Evolutionary conservation across 2,888 invertebrate genomes (phyloP), one percentile per base, ranked within the genome.

Genomic region (Cynaeus angustus): DNA sequence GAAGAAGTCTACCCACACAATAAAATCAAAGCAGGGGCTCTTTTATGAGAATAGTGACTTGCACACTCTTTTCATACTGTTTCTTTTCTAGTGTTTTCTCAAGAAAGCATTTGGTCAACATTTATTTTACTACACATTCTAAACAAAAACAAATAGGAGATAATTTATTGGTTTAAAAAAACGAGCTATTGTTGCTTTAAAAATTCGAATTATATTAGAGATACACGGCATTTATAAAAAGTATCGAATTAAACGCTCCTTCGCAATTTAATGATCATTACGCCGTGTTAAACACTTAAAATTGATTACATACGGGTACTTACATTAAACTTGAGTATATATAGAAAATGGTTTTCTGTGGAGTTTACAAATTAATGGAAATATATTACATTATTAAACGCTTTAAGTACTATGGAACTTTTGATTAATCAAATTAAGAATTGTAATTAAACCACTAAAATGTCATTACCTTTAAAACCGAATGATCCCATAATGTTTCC

Each of bases 21-120:
- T 77, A 77, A 77, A 78, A 79, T 78, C 77, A 74, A 79, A 77
- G 78, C 79, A 75, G 75, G 76, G 80, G 78, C 78, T 77, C 79
- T 77, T 79, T 81, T 81, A 79, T 78, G 68, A 73, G 74, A 75
- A 75, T 68, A 76, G 77, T 80, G 79, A 80, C 79, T 78, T 79
- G 78, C 79, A 76, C 64, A 72, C 70, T 70, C 74, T 73, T n/a
- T 74, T 77, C 74, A 73, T 59, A 61, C 68, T 68, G 70, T 73
- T 72, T 72, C 71, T 55, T 72, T 67, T 75, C 76, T 76, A 79
- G 77, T 80, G 80, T 79, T 80, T 79, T 79, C 72, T 77, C 77
- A 80, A 77, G 78, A 78, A 74, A 70, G 64, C 66, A 69, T 69
- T 66, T 59, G 53, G 72, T 71, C 73, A 72, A 69, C 70, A 67